Base-by-base conservation (phyloP, 2,113 vertebrate species). In the Microtus ochrogaster region DNA sequence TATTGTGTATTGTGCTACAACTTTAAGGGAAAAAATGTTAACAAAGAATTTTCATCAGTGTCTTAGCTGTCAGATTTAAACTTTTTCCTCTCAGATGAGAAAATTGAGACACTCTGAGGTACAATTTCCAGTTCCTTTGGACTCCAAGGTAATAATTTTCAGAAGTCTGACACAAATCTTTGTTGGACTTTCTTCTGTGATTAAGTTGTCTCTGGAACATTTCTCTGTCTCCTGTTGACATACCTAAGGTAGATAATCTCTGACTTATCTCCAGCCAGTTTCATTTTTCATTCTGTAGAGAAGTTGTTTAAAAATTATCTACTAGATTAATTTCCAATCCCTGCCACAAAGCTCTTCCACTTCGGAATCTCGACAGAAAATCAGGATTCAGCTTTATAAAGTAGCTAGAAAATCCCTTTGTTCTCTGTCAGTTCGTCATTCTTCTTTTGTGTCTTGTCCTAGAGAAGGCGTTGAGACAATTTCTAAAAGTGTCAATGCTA, bases 101-200 rank as follows among this genome's bases (percentile, higher is more conserved):
- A 84, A 72, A 58, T 21, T 33, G 83, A 94, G 81, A 30, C 26
- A 87, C 14, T 63, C 5, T 52, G 47, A 92, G 7, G 72, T 44
- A 70, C 58, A 87, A 96, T 97, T 90, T 90, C 61, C 88, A 52
- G 36, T 39, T 92, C 52, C 94, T 65, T 33, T 39, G 5, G 39
- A 63, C 77, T 95, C 81, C 93, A 77, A 90, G 87, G 39, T 96
- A 95, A 97, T 96, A 90, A 94, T 93, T 96, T 94, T 94, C 39
- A 93, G 44, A 93, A 49, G 6, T 17, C 65, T 93, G 81, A 72
- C 90, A 70, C 2, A 41, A 70, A 90, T 88, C 47, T 61, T 79
- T 77, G n/a, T 93, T 88, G 28, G 7, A 90, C 28, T 93, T 66
- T 55, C 72, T 90, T 77, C 33, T 76, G 1, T 84, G 24, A 72